phyloP scores from a whole-genome alignment of 2,888 invertebrate species.

The Oscheius sp. region DNA sequence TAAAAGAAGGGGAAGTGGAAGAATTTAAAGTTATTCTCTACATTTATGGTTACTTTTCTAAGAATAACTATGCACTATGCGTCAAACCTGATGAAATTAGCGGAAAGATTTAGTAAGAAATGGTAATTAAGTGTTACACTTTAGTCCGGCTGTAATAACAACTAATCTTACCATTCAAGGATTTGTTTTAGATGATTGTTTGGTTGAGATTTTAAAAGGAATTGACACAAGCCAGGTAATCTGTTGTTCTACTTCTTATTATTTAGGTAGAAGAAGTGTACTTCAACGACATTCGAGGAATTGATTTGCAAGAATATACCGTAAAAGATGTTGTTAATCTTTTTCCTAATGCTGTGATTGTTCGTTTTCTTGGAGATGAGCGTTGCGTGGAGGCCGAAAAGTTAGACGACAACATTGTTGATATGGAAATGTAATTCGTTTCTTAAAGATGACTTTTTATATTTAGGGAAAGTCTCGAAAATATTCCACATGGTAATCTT shows the following conservation, averaged over 20 bases:
- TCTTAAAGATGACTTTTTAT: no score
- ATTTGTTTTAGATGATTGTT: slow-evolving; percentile 7
- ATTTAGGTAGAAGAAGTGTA: slow-evolving; percentile 21
- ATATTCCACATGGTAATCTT: not conserved
- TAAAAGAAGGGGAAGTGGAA: not conserved
- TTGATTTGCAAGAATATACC: not conserved
- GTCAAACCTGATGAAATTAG: not conserved
- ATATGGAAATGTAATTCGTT: slow-evolving; percentile 2
- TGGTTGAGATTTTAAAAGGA: slow-evolving; percentile 8
- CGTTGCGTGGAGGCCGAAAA: no score
- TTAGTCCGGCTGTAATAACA: not conserved
- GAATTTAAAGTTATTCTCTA: not conserved
- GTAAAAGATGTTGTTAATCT: slow-evolving; percentile 12
- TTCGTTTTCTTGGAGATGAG: slow-evolving; percentile 1
- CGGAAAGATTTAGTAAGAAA: not conserved
- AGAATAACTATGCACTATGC: not conserved
- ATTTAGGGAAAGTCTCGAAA: not conserved
- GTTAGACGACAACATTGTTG: not conserved
- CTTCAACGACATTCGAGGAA: slow-evolving; percentile 2
- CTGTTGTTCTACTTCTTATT: not conserved
- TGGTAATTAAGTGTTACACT: not conserved
- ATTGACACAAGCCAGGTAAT: slow-evolving; percentile 4
- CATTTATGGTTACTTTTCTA: slow-evolving; percentile 9
- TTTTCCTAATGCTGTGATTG: slow-evolving; percentile 16
- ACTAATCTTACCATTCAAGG: slow-evolving; percentile 3